Base-by-base conservation (phyloP, 2,797 vertebrate genomes). In the Pangasius krempfi region DNA sequence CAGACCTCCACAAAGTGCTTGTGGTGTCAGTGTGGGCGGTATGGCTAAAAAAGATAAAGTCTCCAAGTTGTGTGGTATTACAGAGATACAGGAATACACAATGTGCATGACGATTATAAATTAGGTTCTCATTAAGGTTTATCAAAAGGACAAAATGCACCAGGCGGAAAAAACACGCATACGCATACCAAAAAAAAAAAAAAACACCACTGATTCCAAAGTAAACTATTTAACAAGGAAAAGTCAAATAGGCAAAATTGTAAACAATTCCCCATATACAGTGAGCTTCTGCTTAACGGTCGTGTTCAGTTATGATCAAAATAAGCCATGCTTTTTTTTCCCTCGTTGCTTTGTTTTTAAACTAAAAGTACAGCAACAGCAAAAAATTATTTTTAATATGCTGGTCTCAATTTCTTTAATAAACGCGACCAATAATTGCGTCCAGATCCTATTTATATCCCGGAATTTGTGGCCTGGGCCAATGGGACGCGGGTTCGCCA, bases 101-200 rank as follows among this genome's bases (percentile, higher is more conserved):
- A 22, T 22, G 37, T 76, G 16, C 40, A 60, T 30, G n/a, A 4
- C 47, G 4, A 70, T 14, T 85, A 37, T 70, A 70, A 33, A 70
- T 70, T 18, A 64, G 81, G 40, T 6, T 83, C 54, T 85, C 64
- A 70, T 54, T 85, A 70, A 27, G 2, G 64, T 83, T 83, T 62
- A n/a, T 30, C 30, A 56, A 56, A 62, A 62, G 33, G 30, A 85
- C n/a, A 72, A 73, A 54, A 58, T 20, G 1, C 30, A 20, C 9
- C 68, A 75, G 20, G 70, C 33, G 37, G 56, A 44, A 40, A 64
- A 85, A 37, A 56, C 5, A 56, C 47, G 27, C 44, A 47, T n/a
- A 64, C 22, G 2, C 25, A n/a, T 5, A 30, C n/a, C 44, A 14
- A 54, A 54, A 3, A 3, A 52, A 52, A 0, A 52, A 13, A 52